A percentile compares a stretch with the other conserved stretches of the same genome.
Conservation (phyloP, 2,888 invertebrate genomes). For the Agrotis clavis region DNA sequence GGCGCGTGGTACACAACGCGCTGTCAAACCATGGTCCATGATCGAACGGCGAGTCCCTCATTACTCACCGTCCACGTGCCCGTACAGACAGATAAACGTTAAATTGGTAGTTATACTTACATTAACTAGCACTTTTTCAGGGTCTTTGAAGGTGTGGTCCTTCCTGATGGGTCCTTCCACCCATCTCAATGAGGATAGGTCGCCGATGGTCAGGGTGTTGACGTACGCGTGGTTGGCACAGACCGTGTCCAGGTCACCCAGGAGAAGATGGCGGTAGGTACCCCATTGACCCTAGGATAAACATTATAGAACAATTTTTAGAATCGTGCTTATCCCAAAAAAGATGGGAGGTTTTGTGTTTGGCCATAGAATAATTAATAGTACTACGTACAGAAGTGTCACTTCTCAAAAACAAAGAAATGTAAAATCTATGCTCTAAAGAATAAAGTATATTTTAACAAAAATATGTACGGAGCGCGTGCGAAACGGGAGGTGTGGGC, state of each 20-base stretch:
- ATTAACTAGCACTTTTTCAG: conserved; percentile 77
- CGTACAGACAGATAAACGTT: too few relatives aligned
- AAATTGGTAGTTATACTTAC: conserved; percentile 73
- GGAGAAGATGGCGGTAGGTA: conserved; percentile 95
- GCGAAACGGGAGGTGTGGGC: too few relatives aligned
- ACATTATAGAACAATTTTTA: neutral
- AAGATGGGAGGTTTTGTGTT: too few relatives aligned
- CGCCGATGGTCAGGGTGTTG: conserved; percentile 95
- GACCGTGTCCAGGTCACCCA: conserved; percentile 89
- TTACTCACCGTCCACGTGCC: too few relatives aligned
- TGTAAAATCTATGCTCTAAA: too few relatives aligned
- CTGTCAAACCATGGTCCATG: neutral
- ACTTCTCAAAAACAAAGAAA: too few relatives aligned
- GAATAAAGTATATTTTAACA: too few relatives aligned
- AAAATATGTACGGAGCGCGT: too few relatives aligned
- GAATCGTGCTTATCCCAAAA: too few relatives aligned
- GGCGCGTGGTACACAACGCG: neutral
- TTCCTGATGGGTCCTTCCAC: conserved; percentile 92
- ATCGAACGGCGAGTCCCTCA: too few relatives aligned
- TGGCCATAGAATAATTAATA: too few relatives aligned
- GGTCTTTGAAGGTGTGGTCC: conserved; percentile 76
- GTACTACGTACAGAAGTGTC: too few relatives aligned
- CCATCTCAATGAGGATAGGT: conserved; percentile 94
- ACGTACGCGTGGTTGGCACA: conserved; percentile 93
- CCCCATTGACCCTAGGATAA: conserved; percentile 92